A percentile compares a stretch with the other conserved stretches of the same genome.
Conservation (phyloP, 2,888 invertebrate genomes). For the Sarcophaga rosellei region DNA sequence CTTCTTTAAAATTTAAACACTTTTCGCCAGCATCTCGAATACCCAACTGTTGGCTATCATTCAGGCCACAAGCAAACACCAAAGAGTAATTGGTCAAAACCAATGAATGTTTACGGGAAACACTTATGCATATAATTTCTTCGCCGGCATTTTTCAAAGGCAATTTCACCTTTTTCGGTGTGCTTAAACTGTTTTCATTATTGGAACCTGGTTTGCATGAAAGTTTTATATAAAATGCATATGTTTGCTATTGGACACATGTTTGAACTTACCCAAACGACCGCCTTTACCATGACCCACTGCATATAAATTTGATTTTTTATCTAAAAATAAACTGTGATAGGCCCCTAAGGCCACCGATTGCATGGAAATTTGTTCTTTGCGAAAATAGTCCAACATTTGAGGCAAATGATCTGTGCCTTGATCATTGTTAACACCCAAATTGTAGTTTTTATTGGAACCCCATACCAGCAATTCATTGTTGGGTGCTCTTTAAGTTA, state of each 20-base stretch:
- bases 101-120: conserved; percentile 79
- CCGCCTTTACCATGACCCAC: conserved; percentile 92
- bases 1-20: conserved; percentile 76
- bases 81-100: conserved; percentile 76
- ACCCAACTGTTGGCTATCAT: conserved; percentile 86
- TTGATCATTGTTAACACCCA: conserved; percentile 88
- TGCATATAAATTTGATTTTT: conserved; percentile 83
- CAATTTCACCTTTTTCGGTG: conserved; percentile 77
- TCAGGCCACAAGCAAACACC: conserved; percentile 85
- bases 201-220: conserved; percentile 82
- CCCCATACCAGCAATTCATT: conserved; percentile 92
- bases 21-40: conserved; percentile 82
- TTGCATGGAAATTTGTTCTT: conserved; percentile 83
- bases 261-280: conserved; percentile 84
- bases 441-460: conserved; percentile 90
- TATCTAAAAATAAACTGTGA: conserved; percentile 79
- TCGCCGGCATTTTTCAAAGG: conserved; percentile 76
- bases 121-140: conserved; percentile 77
- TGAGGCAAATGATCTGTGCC: conserved; percentile 84
- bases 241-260: no score
- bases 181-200: conserved; percentile 82
- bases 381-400: conserved; percentile 86
- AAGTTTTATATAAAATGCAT: neutral
- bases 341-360: conserved; percentile 82
- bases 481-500: conserved; percentile 75